Conservation (phyloP, 1,140 invertebrate genomes). For the Phthorimaea operculella region DNA sequence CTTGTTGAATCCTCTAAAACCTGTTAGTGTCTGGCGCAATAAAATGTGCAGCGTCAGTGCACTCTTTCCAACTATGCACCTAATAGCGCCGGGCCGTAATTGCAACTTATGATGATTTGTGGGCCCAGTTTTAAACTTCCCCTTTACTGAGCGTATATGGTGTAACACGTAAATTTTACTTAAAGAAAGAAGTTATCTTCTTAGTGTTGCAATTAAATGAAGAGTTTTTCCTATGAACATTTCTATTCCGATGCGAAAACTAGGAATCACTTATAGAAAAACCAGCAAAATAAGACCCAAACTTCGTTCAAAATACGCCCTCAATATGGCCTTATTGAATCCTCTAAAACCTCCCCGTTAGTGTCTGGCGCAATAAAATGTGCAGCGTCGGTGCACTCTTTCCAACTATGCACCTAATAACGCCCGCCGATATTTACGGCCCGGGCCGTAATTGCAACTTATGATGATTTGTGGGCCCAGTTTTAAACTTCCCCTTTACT, state of each 20-base stretch:
- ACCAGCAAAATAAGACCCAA: no score
- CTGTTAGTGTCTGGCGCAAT: background rate
- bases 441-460: background rate
- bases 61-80: background rate
- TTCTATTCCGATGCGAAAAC: no score
- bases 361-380: background rate
- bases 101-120: conserved; percentile 1
- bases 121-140: background rate
- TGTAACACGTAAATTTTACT: no score
- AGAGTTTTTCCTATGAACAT: no score
- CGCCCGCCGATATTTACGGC: background rate
- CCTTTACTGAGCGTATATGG: background rate
- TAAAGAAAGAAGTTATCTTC: no score
- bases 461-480: background rate
- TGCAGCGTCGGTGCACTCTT: background rate
- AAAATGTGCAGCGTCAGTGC: background rate
- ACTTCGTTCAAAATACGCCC: no score
- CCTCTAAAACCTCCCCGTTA: no score
- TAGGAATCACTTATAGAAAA: no score
- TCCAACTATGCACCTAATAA: background rate
- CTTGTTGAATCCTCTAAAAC: no score
- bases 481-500: background rate
- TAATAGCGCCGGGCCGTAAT: background rate
- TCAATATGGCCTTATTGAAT: no score
- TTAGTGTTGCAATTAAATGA: no score